Evolutionary conservation across 92 coral and sea anemone genomes (phyloP).

Genomic region (Muricea muricata): DNA sequence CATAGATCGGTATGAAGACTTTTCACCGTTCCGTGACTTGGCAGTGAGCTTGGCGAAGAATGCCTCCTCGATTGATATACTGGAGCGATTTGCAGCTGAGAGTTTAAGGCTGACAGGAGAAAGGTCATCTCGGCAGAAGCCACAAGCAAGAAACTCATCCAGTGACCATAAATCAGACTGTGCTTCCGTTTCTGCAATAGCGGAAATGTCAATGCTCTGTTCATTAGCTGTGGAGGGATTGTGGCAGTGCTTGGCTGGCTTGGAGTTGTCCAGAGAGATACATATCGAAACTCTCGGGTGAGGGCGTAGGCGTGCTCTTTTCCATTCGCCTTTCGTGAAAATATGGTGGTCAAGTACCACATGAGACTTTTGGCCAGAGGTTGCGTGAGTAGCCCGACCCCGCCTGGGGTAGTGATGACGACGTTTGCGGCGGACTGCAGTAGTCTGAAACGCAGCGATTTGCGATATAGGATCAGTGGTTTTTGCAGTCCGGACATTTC

Average conservation of each 20-base stretch:
- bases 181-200: conserved; percentile 65
- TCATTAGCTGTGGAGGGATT: too few species aligned
- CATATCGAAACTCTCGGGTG: conserved; percentile 73
- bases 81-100: conserved; percentile 83
- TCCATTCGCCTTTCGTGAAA: conserved; percentile 64
- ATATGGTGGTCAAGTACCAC: conserved; percentile 52
- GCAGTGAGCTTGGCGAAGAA: conserved; percentile 75
- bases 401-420: conserved; percentile 17
- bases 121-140: conserved; percentile 59
- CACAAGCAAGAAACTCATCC: conserved; percentile 61
- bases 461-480: background rate
- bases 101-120: conserved; percentile 51
- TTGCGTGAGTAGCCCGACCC: too few species aligned
- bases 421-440: background rate
- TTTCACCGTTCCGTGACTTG: conserved; percentile 39
- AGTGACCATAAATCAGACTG: conserved; percentile 71
- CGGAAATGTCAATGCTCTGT: conserved; percentile 60
- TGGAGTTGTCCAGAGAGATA: too few species aligned
- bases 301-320: conserved; percentile 45
- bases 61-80: conserved; percentile 76
- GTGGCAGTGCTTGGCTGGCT: conserved; percentile 18
- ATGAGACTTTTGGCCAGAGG: conserved; percentile 21
- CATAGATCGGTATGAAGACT: conserved; percentile 69
- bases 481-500: background rate
- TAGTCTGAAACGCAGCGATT: background rate